These are phyloP conservation scores for Symphodus melops DNA, from an alignment of 2,113 vertebrate species.

Conservation along the genomic window DNA sequence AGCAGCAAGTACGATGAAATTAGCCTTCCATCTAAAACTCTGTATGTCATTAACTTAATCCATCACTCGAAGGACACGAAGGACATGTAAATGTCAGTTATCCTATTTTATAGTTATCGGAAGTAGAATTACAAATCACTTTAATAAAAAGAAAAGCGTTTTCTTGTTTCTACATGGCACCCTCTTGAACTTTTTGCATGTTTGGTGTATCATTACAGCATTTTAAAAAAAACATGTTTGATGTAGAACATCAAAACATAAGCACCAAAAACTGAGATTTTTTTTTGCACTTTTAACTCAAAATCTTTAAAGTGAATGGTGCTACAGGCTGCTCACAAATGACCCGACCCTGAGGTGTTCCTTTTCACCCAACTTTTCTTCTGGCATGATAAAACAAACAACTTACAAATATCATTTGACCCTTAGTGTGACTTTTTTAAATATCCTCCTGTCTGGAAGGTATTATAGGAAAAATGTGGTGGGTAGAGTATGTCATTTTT, in stretches of 20 bases:
- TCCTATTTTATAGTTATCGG: not conserved
- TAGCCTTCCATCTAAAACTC: not conserved
- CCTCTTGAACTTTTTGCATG: no score
- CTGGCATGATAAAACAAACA: slow-evolving; percentile 25
- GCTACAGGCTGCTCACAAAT: slow-evolving; percentile 6
- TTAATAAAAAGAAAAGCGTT: not conserved
- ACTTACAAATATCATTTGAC: not conserved
- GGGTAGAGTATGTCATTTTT: not conserved
- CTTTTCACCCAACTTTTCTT: not conserved
- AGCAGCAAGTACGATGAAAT: not conserved
- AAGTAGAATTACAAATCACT: not conserved
- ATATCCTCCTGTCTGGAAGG: not conserved
- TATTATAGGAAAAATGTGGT: not conserved
- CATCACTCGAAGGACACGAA: no score
- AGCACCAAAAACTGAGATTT: no score
- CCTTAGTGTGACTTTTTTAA: not conserved
- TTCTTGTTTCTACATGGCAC: not conserved
- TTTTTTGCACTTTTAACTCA: no score
- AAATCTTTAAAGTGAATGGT: no score
- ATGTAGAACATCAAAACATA: no score
- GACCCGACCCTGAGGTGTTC: slow-evolving; percentile 24
- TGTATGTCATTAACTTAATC: not conserved
- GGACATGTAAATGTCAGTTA: not conserved
- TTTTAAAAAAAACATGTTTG: no score
- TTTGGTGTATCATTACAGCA: no score